Evolutionary conservation across 2,113 vertebrate species (phyloP), one percentile per base, ranked within the genome.

Genomic region (Lamprotornis superbus): DNA sequence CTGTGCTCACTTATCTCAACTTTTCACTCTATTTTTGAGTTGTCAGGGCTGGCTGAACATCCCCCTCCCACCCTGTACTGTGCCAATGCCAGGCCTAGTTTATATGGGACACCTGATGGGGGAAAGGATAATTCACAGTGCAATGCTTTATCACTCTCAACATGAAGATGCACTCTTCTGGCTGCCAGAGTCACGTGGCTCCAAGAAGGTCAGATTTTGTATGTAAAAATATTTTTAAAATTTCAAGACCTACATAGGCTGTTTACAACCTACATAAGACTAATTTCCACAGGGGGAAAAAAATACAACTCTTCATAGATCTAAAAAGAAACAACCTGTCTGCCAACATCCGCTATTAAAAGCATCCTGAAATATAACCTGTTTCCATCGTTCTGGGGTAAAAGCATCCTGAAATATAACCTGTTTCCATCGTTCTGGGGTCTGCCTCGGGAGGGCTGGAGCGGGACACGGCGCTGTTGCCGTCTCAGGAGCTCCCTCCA

Each of bases 401-500:
- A 40, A 40, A 14, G 40, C 40, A 40, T 40, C 40, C n/a, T n/a
- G 59, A 61, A 78, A 59, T 12, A 39, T 1, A 80, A 59, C 6
- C 21, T 0, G 1, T 25, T 79, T 63, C 76, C 63, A 27, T 15
- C 10, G 1, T 20, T 56, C 25, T 5, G 49, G n/a, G 18, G 27
- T 28, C 33, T 67, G 47, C 27, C 10, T 46, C 2, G 69, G 3
- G 18, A 50, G 11, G 27, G 69, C 55, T 33, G 63, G 57, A 61
- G 16, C n/a, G 28, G 0, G 0, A 3, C 1, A 1, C 15, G 7
- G 64, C 49, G 2, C 39, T 60, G 64, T 2, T 0, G 46, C 40
- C 0, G 23, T 61, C 68, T 88, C 95, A 70, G 88, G 79, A 90
- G 94, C 95, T 96, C 92, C 94, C 92, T 91, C 78, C 90, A 91